Percentiles rank a stretch among this genome's conserved stretches.
These are phyloP conservation scores for Patiria pectinifera DNA, from an alignment of 53 echinoderm and acorn worm species.

Conservation along the genomic window DNA sequence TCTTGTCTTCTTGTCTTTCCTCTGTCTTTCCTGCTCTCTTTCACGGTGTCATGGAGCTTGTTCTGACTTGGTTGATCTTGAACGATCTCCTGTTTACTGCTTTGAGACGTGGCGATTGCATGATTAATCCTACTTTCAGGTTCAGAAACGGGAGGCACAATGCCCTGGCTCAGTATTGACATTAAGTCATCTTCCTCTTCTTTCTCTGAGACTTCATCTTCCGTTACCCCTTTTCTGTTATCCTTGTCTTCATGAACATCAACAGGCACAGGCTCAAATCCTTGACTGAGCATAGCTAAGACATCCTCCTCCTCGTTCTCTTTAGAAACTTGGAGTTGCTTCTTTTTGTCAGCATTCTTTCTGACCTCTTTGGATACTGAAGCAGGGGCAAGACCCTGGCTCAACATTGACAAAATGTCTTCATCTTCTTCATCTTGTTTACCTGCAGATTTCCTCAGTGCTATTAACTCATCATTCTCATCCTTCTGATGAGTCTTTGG, in stretches of 20 bases:
- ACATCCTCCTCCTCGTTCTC: slow-evolving; percentile 36
- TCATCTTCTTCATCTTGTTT: slow-evolving; percentile 28
- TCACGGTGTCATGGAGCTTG: neutral
- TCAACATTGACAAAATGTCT: slow-evolving; percentile 20
- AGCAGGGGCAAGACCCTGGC: slow-evolving; percentile 18
- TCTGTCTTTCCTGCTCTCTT: neutral
- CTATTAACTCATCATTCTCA: slow-evolving; percentile 84
- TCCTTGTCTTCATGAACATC: neutral
- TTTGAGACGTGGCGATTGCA: neutral
- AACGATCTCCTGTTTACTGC: neutral
- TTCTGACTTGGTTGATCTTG: neutral
- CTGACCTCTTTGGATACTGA: neutral
- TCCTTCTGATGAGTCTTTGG: slow-evolving; percentile 14
- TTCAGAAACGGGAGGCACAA: slow-evolving; percentile 27
- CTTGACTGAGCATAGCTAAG: slow-evolving; percentile 8
- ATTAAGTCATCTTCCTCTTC: slow-evolving; percentile 64
- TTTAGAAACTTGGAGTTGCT: slow-evolving; percentile 20
- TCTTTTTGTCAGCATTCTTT: neutral
- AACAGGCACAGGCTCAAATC: slow-evolving; percentile 12
- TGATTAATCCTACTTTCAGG: neutral
- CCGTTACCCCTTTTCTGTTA: neutral
- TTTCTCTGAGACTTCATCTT: slow-evolving; percentile 4
- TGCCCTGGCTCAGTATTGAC: slow-evolving; percentile 55
- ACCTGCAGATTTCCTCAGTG: slow-evolving; percentile 11
- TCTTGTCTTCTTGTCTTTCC: neutral